Evolutionary conservation across 2,797 vertebrate species (phyloP), one percentile per base, ranked within the genome.

Genomic region (Argyrosomus regius): DNA sequence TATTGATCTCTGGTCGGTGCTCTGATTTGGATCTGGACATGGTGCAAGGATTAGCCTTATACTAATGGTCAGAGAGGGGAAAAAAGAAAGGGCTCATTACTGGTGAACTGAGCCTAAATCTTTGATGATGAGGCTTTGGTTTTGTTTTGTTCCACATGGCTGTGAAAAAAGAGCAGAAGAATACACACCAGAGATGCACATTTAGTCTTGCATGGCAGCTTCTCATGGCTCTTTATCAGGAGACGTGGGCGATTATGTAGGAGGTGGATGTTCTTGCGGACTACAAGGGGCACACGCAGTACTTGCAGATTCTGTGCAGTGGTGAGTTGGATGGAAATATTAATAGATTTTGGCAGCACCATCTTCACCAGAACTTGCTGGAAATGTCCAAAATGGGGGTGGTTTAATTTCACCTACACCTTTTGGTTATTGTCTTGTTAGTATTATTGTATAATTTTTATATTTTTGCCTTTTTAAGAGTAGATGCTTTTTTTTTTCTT

Each of bases 191-290:
- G 66, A 86, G 82, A 80, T 72, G 78, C 61, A 14, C 69, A 77
- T 91, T 83, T 71, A 81, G 84, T 87, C 87, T 88, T 74, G 80
- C 83, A 72, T 81, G 81, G 83, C 82, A 87, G 83, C 89, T 84
- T 87, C 75, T 84, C 72, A 17, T 86, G 81, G 92, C 87, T 82
- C 85, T 89, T 84, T 84, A 82, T 90, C 87, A 85, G 83, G 76
- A 85, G 75, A 87, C 54, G 88, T 93, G 91, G 92, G 93, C 83
- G 85, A 75, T 66, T 53, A 85, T 89, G 91, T 93, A 90, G 93
- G 92, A 90, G 90, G 87, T 92, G 85, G 84, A 91, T 94, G 93
- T 94, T 94, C 92, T 90, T 85, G 82, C 67, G 58, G 89, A 88
- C 91, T 90, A 89, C 87, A 89, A 91, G 87, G 90, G 88, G 88